Conservation (phyloP, 2,888 invertebrate genomes). For the Agrochola litura region DNA sequence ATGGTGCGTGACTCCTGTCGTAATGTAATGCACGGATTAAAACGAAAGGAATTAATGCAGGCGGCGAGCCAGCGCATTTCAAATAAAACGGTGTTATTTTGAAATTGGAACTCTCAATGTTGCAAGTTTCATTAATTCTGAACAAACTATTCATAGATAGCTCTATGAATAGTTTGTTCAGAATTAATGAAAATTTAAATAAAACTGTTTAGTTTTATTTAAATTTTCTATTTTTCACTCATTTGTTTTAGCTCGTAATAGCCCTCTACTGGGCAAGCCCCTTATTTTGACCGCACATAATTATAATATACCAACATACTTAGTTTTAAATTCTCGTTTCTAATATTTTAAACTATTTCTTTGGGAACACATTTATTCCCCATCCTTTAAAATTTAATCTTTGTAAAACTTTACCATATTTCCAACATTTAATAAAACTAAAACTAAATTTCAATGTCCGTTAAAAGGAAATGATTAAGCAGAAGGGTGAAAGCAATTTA, state of each 20-base stretch:
- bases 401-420: background rate
- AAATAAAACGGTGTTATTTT: conserved; percentile 26
- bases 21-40: conserved; percentile 27
- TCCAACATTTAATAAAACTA: conserved; percentile 13
- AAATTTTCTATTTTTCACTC: background rate
- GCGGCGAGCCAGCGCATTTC: conserved; percentile 9
- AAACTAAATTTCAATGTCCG: conserved; percentile 17
- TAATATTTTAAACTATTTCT: background rate
- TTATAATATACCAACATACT: no score
- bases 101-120: background rate
- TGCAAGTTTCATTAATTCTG: conserved; percentile 5
- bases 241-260: background rate
- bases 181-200: no score
- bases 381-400: background rate
- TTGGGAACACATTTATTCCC: background rate
- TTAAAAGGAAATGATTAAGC: conserved; percentile 38
- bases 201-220: background rate
- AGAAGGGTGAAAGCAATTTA: conserved; percentile 36
- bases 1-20: background rate
- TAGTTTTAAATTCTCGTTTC: background rate
- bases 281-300: background rate
- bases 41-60: conserved; percentile 9
- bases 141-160: no score
- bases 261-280: no score
- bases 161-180: no score